Conservation (phyloP, 2,888 invertebrate genomes). For the Calameuta idolon region DNA sequence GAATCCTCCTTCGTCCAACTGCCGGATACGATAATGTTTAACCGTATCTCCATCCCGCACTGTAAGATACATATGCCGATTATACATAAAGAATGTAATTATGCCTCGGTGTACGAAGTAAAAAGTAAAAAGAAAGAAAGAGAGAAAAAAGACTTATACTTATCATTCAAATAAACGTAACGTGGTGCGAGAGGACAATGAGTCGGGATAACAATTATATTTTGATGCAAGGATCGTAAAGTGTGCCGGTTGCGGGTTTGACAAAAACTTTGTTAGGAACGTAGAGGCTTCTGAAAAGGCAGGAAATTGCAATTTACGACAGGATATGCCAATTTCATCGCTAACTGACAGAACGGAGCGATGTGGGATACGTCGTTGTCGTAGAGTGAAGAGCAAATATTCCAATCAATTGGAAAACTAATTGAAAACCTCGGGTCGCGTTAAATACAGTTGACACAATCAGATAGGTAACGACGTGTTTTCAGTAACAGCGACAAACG, state of each 20-base stretch:
- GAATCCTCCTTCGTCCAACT: constrained; percentile 98
- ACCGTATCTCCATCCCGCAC: constrained; percentile 99
- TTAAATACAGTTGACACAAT: not conserved
- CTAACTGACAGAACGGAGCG: constrained; percentile 16
- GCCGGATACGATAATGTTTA: constrained; percentile 98
- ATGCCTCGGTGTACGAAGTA: not conserved
- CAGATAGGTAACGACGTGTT: too few relatives aligned
- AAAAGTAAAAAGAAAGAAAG: not conserved
- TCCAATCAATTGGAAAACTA: constrained; percentile 16
- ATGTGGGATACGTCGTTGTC: not conserved
- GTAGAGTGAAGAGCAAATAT: not conserved
- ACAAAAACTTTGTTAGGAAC: not conserved
- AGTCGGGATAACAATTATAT: not conserved
- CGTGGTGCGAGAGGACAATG: not conserved
- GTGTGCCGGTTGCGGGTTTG: not conserved
- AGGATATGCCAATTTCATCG: constrained; percentile 26
- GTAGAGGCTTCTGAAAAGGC: constrained; percentile 11
- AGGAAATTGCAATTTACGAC: constrained; percentile 26
- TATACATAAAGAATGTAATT: not conserved
- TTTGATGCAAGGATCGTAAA: not conserved
- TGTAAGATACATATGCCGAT: constrained; percentile 65
- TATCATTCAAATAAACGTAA: not conserved
- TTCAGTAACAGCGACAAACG: too few relatives aligned
- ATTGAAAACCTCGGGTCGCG: not conserved
- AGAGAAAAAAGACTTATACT: not conserved